These are phyloP conservation scores for Lochmaea crataegi DNA, from an alignment of 2,888 invertebrate species.

Conservation along the genomic window DNA sequence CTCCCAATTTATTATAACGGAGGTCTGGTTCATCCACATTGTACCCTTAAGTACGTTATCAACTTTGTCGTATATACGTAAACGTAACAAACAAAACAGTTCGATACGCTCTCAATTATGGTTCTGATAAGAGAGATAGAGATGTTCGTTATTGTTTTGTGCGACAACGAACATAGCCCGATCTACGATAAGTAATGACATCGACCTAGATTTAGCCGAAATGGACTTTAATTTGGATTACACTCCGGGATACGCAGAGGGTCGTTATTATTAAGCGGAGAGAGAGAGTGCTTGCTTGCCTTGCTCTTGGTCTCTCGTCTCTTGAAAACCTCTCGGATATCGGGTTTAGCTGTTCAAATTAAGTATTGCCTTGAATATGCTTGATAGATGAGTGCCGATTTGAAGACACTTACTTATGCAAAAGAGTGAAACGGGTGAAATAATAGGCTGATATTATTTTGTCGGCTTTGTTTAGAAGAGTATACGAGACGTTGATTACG, in stretches of 20 bases:
- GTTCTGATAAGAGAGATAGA: slow-evolving; percentile 45
- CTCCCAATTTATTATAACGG: neutral
- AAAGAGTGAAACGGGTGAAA: neutral
- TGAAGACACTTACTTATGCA: slow-evolving; percentile 14
- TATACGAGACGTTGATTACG: neutral
- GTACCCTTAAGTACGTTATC: slow-evolving; percentile 21
- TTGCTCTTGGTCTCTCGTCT: slow-evolving; percentile 11
- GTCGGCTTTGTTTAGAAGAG: neutral
- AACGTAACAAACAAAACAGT: slow-evolving; percentile 42
- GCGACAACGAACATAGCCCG: slow-evolving; percentile 37
- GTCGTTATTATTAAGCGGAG: slow-evolving; percentile 36
- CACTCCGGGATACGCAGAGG: slow-evolving; percentile 32
- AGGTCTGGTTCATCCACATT: slow-evolving; percentile 15
- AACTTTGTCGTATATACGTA: slow-evolving; percentile 15
- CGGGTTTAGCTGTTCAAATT: slow-evolving; percentile 31
- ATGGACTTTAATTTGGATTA: slow-evolving; percentile 43
- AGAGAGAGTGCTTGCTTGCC: slow-evolving; percentile 12
- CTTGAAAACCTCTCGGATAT: slow-evolving; percentile 23
- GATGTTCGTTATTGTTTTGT: slow-evolving; percentile 44
- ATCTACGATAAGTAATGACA: slow-evolving; percentile 42
- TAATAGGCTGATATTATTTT: slow-evolving; percentile 9
- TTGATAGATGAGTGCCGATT: slow-evolving; percentile 30
- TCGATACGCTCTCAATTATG: slow-evolving; percentile 48
- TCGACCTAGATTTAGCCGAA: slow-evolving; percentile 40
- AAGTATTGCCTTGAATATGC: slow-evolving; percentile 28